Evolutionary conservation across 2,113 vertebrate genomes (phyloP), one percentile per base, ranked within the genome.

Genomic region (Paratilapia polleni): DNA sequence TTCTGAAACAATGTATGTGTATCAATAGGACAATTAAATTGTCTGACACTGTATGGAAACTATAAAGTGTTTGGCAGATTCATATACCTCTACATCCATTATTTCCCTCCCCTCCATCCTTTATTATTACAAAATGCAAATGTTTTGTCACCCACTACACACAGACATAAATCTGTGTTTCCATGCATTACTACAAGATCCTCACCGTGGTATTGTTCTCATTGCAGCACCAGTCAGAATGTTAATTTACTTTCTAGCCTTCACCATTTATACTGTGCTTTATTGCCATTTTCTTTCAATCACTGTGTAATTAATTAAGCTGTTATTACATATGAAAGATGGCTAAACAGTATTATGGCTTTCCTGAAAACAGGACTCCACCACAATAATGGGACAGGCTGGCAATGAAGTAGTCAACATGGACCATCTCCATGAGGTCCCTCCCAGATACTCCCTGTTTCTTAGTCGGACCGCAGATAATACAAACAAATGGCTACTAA

Each of bases 51-150:
- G 3, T 38, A 19, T 17, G 14, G 47, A 52, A 52, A 52, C 47
- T 43, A 38, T 68, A 82, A 63, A 63, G 80, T 80, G 43, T 73
- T 83, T 78, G 56, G 10, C 34, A 91, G 82, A 89, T 89, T 85
- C 81, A 88, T 63, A 57, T n/a, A 60, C 41, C 74, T 81, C 63
- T 58, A 63, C 77, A 41, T 60, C 36, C 36, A 22, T 56, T 36
- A 17, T 63, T 54, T 57, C 26, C 1, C 58, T 64, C 36, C 9
- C 31, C 62, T 58, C 43, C 52, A 13, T 87, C 47, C 68, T 88
- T 82, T 85, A 87, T 83, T 68, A 84, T 92, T 90, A 92, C 89
- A 80, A 90, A 91, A 94, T 91, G 90, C 88, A 93, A 94, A 94
- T 91, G 80, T 89, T 92, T 82, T 87, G 87, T 92, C 89, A 87